Evolutionary conservation across 1,140 invertebrate genomes (phyloP).

Genomic region (Globodera ellingtonae): DNA sequence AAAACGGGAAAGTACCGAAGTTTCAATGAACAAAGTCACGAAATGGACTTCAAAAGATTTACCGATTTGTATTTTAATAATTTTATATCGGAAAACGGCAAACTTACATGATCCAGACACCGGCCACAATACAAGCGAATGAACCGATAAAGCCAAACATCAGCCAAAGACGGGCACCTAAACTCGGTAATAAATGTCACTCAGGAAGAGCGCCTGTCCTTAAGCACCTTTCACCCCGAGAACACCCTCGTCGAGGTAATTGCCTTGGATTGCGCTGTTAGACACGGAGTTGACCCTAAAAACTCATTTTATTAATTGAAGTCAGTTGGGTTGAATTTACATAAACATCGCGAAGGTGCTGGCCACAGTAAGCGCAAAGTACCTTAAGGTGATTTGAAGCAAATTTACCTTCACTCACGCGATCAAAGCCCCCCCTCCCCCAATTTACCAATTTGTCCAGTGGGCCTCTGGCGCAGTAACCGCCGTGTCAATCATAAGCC

Average conservation of each 20-base stretch:
- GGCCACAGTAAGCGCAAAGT: constrained; percentile 90
- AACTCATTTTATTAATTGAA: constrained; percentile 34
- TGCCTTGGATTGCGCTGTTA: constrained; percentile 86
- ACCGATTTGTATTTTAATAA: not conserved
- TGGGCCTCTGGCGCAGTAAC: constrained; percentile 73
- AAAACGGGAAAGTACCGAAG: too few species aligned
- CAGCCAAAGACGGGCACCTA: constrained; percentile 86
- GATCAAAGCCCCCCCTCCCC: not conserved
- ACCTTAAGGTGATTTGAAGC: constrained; percentile 68
- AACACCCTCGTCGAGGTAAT: constrained; percentile 76
- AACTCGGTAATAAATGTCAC: constrained; percentile 27
- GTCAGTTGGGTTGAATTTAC: constrained; percentile 69
- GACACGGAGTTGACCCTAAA: constrained; percentile 89
- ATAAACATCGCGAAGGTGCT: constrained; percentile 91
- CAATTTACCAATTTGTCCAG: constrained; percentile 69
- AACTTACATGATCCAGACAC: constrained; percentile 92
- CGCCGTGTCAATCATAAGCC: constrained; percentile 93
- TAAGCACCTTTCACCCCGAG: constrained; percentile 75
- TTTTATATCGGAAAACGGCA: constrained; percentile 56
- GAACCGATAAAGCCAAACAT: constrained; percentile 93
- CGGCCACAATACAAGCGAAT: constrained; percentile 90
- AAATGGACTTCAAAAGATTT: too few species aligned
- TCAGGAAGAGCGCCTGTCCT: not conserved
- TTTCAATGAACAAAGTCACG: too few species aligned
- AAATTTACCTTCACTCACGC: too few species aligned